phyloP scores from a whole-genome alignment of 2,888 invertebrate genomes.

The Platerodrilus igneus region DNA sequence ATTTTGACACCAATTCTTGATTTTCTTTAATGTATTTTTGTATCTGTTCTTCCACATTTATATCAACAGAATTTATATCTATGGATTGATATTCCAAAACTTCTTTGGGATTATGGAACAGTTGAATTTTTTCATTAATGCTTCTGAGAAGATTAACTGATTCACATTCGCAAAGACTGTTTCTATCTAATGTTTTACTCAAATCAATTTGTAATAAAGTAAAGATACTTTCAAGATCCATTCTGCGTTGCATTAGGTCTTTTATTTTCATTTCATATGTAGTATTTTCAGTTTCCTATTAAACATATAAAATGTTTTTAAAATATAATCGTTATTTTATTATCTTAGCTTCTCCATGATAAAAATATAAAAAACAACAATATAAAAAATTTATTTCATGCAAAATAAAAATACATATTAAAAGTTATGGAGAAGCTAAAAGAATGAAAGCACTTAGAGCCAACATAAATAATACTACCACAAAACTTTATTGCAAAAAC shows the following conservation, averaged over 20 bases:
- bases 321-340: too few relatives aligned
- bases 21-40: slow-evolving; percentile 46
- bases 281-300: too few relatives aligned
- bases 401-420: slow-evolving; percentile 31
- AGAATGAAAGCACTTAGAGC: slow-evolving; percentile 43
- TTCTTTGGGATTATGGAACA: too few relatives aligned
- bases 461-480: slow-evolving; percentile 26
- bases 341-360: slow-evolving; percentile 44
- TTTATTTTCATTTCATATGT: slow-evolving; percentile 29
- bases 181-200: slow-evolving; percentile 34
- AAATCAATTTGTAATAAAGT: slow-evolving; percentile 41
- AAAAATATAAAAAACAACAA: slow-evolving; percentile 35
- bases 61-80: slow-evolving; percentile 38
- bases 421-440: slow-evolving; percentile 45
- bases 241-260: slow-evolving; percentile 46
- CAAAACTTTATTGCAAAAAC: too few relatives aligned
- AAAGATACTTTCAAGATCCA: slow-evolving; percentile 52
- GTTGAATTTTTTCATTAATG: slow-evolving; percentile 39
- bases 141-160: slow-evolving; percentile 8
- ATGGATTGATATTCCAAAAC: too few relatives aligned
- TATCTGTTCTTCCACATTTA: slow-evolving; percentile 33
- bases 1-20: slow-evolving; percentile 48
- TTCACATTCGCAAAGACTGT: slow-evolving; percentile 23
- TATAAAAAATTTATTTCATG: slow-evolving; percentile 30
- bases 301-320: too few relatives aligned